phyloP scores from a whole-genome alignment of 2,113 vertebrate genomes.

The Cepphus grylle region DNA sequence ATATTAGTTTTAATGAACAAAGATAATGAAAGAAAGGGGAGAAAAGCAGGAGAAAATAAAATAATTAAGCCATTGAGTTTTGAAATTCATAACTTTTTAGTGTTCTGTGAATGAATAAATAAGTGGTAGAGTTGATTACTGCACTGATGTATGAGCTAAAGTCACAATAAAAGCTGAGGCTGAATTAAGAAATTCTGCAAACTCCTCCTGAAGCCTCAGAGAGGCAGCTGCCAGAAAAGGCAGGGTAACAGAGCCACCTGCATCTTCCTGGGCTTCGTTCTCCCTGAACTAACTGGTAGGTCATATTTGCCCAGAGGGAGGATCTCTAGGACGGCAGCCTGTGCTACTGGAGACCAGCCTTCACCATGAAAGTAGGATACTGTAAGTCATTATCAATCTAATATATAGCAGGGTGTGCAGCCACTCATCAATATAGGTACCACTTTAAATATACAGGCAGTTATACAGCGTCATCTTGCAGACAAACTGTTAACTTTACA shows the following conservation, averaged over 20 bases:
- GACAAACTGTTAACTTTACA: neutral
- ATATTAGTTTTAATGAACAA: conserved; percentile 37
- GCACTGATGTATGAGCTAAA: neutral
- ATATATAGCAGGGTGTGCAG: neutral
- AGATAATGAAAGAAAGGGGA: neutral
- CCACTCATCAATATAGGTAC: neutral
- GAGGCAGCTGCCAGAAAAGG: neutral
- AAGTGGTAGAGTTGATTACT: neutral
- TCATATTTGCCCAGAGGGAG: neutral
- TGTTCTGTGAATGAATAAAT: neutral
- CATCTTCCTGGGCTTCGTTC: neutral
- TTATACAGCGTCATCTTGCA: neutral
- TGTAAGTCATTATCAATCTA: neutral
- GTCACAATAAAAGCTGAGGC: neutral
- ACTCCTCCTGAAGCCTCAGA: neutral
- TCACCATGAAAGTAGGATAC: neutral
- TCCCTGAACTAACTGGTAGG: neutral
- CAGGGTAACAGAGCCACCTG: neutral
- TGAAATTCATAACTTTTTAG: neutral
- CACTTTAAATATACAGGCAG: neutral
- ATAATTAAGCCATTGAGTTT: neutral
- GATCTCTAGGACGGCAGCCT: neutral
- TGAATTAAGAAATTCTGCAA: neutral
- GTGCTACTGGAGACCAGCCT: neutral
- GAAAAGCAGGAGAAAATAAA: neutral